Evolutionary conservation across 2,113 vertebrate species (phyloP), one percentile per base, ranked within the genome.

Genomic region (Lagenorhynchus albirostris): DNA sequence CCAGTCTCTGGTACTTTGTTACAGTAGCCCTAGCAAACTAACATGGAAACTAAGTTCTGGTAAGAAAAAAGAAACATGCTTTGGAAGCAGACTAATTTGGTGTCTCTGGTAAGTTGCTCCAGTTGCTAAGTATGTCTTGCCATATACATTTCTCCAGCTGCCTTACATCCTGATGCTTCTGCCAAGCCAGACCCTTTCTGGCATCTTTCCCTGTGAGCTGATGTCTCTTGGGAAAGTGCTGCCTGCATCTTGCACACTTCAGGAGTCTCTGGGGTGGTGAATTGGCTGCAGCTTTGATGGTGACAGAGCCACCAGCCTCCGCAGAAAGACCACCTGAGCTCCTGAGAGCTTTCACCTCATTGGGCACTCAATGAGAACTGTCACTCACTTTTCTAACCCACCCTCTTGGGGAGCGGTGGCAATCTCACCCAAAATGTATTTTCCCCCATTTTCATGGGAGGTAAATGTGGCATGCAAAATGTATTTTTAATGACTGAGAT

Each of bases 401-500:
- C 15, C 68, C 29, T 80, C 74, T 67, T 31, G 2, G 55, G 77
- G 47, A 81, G 47, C 29, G 38, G 17, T 29, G n/a, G n/a, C 25
- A 44, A 20, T 82, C 81, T 86, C 73, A 33, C 76, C 76, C 70
- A 65, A 71, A 81, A 53, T 86, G 31, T 21, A 17, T 90, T 82
- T 36, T 0, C 4, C 13, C 20, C 31, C 5, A 73, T 93, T 89
- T 93, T 96, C 92, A 87, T 23, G 67, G n/a, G 74, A 82, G 58
- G 89, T 83, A 85, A 93, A 68, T 86, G 79, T 92, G 76, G 92
- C 65, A 0, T 93, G 87, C 74, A 89, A 96, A 90, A 96, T 36
- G 70, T 13, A 29, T 94, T 96, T 95, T 97, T 96, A 98, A 97
- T 95, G 96, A 88, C 82, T 31, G 44, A 89, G 60, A 41, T 89